Evolutionary conservation across 2,888 invertebrate species (phyloP).

Genomic region (Plutella xylostella): DNA sequence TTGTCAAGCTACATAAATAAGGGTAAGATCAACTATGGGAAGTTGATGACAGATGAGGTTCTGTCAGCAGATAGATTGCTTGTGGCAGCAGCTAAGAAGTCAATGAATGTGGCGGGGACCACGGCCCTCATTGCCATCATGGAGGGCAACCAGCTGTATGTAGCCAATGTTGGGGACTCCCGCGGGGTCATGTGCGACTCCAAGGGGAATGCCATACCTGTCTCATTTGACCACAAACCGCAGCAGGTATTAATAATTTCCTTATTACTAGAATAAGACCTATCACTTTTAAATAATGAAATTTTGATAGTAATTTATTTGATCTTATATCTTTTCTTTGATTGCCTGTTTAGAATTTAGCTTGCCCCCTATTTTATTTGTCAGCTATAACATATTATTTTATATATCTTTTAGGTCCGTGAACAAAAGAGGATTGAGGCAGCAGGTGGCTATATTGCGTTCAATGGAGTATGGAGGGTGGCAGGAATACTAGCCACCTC

Average conservation of each 20-base stretch:
- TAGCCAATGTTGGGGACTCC: slow-evolving; percentile 97
- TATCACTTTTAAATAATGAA: too few relatives aligned
- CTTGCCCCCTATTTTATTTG: background rate
- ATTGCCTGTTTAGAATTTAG: background rate
- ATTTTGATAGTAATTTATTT: too few relatives aligned
- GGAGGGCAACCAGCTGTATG: slow-evolving; percentile 83
- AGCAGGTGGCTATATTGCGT: slow-evolving; percentile 95
- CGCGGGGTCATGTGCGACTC: slow-evolving; percentile 95
- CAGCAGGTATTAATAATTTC: slow-evolving; percentile 76
- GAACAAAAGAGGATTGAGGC: slow-evolving; percentile 93
- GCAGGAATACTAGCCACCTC: slow-evolving; percentile 96
- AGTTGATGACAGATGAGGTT: slow-evolving; percentile 88
- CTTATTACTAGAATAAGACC: background rate
- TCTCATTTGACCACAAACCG: slow-evolving; percentile 97
- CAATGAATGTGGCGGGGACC: slow-evolving; percentile 84
- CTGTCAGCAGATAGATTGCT: slow-evolving; percentile 85
- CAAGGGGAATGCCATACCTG: slow-evolving; percentile 88
- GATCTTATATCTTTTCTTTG: background rate
- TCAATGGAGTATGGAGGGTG: slow-evolving; percentile 96
- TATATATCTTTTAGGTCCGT: slow-evolving; percentile 70
- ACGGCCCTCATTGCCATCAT: slow-evolving; percentile 92
- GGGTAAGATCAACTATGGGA: slow-evolving; percentile 83
- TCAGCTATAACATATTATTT: background rate
- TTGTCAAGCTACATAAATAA: slow-evolving; percentile 77
- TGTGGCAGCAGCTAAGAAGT: slow-evolving; percentile 85